Percentiles rank a stretch among this genome's conserved stretches.
Conservation (phyloP, 2,113 vertebrate species). For the Diphyllodes magnificus region DNA sequence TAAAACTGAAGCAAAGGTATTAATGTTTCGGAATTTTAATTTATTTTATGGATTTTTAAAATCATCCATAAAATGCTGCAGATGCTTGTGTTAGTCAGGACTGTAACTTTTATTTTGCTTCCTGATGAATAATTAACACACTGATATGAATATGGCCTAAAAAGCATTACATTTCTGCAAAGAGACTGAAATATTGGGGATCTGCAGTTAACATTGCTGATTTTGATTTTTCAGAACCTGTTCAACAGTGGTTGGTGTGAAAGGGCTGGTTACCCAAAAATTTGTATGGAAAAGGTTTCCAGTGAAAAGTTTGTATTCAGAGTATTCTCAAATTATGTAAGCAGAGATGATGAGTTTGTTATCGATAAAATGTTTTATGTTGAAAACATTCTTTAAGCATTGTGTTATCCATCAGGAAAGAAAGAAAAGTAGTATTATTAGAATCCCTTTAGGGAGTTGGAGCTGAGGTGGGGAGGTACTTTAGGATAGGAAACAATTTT, state of each 20-base stretch:
- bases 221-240: neutral
- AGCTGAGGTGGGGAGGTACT: neutral
- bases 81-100: neutral
- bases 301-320: neutral
- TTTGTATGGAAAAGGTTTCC: neutral
- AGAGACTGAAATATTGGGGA: neutral
- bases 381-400: neutral
- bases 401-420: neutral
- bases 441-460: neutral
- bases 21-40: neutral
- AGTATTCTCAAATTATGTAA: neutral
- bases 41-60: neutral
- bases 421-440: neutral
- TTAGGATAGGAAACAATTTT: neutral
- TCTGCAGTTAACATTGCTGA: neutral
- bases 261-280: neutral
- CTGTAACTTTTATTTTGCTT: neutral
- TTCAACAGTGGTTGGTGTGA: neutral
- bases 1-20: neutral
- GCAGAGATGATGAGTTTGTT: neutral
- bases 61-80: neutral
- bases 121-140: neutral
- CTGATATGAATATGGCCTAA: neutral
- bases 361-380: neutral
- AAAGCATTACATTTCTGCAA: neutral